phyloP scores from a whole-genome alignment of 2,113 vertebrate genomes.

The Dasyornis broadbenti region DNA sequence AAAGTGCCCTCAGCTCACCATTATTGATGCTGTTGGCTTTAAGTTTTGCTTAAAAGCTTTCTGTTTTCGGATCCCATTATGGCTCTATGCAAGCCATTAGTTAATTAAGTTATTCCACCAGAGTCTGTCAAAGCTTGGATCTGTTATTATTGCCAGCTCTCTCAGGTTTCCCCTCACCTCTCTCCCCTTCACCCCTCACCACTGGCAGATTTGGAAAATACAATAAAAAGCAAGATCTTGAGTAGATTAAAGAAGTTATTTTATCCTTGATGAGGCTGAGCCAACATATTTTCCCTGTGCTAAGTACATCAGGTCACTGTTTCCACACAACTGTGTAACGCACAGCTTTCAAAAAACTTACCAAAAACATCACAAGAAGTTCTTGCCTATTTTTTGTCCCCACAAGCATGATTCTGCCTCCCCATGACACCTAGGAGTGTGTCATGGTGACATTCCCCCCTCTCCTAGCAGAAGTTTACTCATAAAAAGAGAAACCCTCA shows the following conservation, averaged over 20 bases:
- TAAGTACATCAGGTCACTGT: background rate
- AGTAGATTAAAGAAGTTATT: background rate
- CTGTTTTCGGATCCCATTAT: slow-evolving; percentile 45
- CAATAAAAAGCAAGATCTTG: background rate
- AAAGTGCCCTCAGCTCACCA: background rate
- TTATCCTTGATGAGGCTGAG: background rate
- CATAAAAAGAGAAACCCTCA: background rate
- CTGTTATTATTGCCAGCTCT: slow-evolving; percentile 28
- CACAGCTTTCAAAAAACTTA: background rate
- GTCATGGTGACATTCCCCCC: too few species aligned
- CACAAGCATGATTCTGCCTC: background rate
- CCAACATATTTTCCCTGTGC: background rate
- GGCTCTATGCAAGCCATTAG: slow-evolving; percentile 61
- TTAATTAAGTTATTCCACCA: slow-evolving; percentile 66
- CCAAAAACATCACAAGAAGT: background rate
- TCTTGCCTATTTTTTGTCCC: background rate
- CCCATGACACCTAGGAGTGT: background rate
- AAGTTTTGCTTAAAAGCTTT: slow-evolving; percentile 64
- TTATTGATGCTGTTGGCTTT: slow-evolving; percentile 54
- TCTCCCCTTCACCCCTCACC: background rate
- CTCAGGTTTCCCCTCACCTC: background rate
- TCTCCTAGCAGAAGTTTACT: background rate
- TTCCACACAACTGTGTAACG: background rate
- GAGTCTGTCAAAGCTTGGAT: slow-evolving; percentile 40
- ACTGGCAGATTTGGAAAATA: slow-evolving; percentile 2